Percentiles rank a stretch among this genome's conserved stretches.
phyloP scores from a whole-genome alignment of 2,888 invertebrate genomes.

The Amblyjoppa proteus region DNA sequence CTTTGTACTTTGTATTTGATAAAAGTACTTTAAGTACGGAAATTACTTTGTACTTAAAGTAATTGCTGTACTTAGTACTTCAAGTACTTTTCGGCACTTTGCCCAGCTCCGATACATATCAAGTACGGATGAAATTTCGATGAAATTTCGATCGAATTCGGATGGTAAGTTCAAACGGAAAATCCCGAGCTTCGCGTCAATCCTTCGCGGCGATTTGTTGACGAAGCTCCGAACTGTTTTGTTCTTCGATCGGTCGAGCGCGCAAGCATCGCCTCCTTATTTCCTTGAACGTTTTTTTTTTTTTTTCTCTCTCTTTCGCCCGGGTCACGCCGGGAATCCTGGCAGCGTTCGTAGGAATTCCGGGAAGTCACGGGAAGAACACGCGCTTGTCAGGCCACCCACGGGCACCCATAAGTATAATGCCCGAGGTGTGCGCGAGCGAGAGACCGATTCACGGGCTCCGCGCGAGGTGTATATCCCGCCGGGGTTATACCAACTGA shows the following conservation, averaged over 20 bases:
- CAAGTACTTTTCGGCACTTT: no score
- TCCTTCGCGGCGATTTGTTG: no score
- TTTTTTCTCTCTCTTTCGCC: slow-evolving; percentile 36
- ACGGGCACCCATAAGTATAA: slow-evolving; percentile 84
- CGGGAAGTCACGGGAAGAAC: slow-evolving; percentile 77
- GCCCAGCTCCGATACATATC: no score
- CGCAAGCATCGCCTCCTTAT: neutral
- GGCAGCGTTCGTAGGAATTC: slow-evolving; percentile 74
- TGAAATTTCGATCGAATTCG: neutral
- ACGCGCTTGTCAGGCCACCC: slow-evolving; percentile 81
- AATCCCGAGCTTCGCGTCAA: no score
- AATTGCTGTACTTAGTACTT: no score
- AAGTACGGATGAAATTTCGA: neutral
- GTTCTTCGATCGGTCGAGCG: neutral
- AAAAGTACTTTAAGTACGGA: no score
- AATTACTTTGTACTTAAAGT: no score
- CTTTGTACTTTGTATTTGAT: no score
- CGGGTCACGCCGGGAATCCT: slow-evolving; percentile 58
- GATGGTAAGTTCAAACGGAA: neutral
- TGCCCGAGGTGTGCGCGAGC: slow-evolving; percentile 75
- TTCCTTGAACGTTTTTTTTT: slow-evolving; percentile 2
- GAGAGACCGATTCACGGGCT: slow-evolving; percentile 35
- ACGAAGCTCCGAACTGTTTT: neutral
- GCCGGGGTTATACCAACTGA: slow-evolving; percentile 62
- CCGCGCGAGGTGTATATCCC: slow-evolving; percentile 48